These are phyloP conservation scores for Pelvicachromis taeniatus DNA, from an alignment of 2,113 vertebrate genomes.

Conservation along the genomic window DNA sequence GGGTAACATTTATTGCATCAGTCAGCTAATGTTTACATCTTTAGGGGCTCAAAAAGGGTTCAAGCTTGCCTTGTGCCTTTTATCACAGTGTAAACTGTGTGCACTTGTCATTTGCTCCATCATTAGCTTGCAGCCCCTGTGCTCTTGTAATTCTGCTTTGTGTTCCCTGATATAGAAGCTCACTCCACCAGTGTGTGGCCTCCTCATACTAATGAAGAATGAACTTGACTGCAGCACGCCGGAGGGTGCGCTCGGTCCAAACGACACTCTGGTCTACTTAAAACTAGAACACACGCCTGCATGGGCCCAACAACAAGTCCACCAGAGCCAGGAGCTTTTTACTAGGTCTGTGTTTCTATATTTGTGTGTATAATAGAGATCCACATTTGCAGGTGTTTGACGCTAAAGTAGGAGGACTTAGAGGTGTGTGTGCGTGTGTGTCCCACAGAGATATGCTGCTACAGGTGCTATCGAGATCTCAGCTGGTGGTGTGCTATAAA, in stretches of 20 bases:
- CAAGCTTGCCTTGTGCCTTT: not conserved
- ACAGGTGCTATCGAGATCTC: constrained; percentile 63
- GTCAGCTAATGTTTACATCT: not conserved
- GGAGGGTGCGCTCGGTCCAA: not conserved
- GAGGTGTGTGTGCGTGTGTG: not conserved
- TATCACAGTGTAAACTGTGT: not conserved
- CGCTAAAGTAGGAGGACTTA: not conserved
- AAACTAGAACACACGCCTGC: constrained; percentile 59
- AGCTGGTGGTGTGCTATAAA: constrained; percentile 83
- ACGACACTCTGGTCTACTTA: constrained; percentile 75
- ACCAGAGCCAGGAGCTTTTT: constrained; percentile 59
- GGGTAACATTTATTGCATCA: not conserved
- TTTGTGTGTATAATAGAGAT: not conserved
- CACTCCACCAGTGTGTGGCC: constrained; percentile 73
- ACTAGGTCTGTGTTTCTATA: constrained; percentile 60
- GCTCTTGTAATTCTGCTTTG: not conserved
- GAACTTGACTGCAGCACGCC: not conserved
- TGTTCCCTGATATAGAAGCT: constrained; percentile 63
- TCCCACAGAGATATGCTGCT: constrained; percentile 76
- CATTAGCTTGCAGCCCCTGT: not conserved
- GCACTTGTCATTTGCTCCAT: not conserved
- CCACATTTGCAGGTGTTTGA: not conserved
- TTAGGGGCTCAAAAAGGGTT: not conserved
- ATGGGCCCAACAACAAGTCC: constrained; percentile 60
- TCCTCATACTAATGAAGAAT: constrained; percentile 77